phyloP scores from a whole-genome alignment of 2,797 vertebrate species.

The Leptatherina wallacei region DNA sequence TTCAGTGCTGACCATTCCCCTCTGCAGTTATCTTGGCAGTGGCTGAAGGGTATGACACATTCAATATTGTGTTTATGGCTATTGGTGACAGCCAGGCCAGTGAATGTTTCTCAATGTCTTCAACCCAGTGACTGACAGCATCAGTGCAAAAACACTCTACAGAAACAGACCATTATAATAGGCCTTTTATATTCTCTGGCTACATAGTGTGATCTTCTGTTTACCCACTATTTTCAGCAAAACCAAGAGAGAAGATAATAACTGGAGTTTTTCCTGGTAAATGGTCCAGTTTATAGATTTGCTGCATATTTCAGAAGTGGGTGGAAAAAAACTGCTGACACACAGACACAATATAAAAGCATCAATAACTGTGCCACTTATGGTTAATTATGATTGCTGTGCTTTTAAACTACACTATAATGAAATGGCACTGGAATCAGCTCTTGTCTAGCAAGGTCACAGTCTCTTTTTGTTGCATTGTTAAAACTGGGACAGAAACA shows the following conservation, averaged over 20 bases:
- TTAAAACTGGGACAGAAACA: slow-evolving; percentile 30
- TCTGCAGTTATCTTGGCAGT: slow-evolving; percentile 72
- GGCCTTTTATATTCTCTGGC: slow-evolving; percentile 59
- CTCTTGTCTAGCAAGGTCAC: slow-evolving; percentile 26
- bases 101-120: slow-evolving; percentile 70
- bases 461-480: slow-evolving; percentile 31
- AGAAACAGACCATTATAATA: slow-evolving; percentile 65
- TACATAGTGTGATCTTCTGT: slow-evolving; percentile 53
- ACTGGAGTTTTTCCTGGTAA: slow-evolving; percentile 32
- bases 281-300: slow-evolving; percentile 47
- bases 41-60: slow-evolving; percentile 70
- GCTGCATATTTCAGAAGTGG: slow-evolving; percentile 27
- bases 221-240: slow-evolving; percentile 53
- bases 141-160: slow-evolving; percentile 42
- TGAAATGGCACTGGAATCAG: slow-evolving; percentile 40
- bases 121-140: slow-evolving; percentile 61
- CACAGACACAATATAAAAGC: slow-evolving; percentile 42
- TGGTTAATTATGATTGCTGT: slow-evolving; percentile 55
- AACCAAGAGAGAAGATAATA: slow-evolving; percentile 53
- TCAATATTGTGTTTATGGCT: slow-evolving; percentile 80
- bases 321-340: slow-evolving; percentile 47
- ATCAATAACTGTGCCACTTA: slow-evolving; percentile 53
- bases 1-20: slow-evolving; percentile 65
- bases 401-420: slow-evolving; percentile 49
- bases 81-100: slow-evolving; percentile 64